Conservation (phyloP, 2,113 vertebrate species). For the Notechis scutatus region DNA sequence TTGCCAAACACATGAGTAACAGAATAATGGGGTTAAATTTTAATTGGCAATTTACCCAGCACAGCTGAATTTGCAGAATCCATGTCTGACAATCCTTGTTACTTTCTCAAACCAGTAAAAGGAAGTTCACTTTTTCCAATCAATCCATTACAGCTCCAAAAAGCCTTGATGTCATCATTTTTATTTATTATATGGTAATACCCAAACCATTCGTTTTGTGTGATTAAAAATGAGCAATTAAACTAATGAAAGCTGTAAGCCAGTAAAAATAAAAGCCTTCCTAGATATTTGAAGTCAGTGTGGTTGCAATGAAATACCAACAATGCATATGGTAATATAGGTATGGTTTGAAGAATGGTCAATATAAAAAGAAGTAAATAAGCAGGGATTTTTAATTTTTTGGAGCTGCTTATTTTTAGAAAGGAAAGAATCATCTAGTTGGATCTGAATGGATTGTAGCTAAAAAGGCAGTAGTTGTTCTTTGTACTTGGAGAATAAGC, state of each 20-base stretch:
- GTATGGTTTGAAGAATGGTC: not conserved
- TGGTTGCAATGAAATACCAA: not conserved
- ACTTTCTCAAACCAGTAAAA: not conserved
- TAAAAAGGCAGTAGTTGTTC: not conserved
- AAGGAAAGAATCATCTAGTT: not conserved
- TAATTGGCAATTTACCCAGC: no score
- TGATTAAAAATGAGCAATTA: not conserved
- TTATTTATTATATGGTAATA: not conserved
- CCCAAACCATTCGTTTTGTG: not conserved
- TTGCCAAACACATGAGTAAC: no score
- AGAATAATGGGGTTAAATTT: no score
- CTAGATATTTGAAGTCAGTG: not conserved
- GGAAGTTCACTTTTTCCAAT: not conserved
- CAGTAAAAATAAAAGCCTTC: not conserved
- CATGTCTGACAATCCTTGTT: not conserved
- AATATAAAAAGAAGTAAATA: not conserved
- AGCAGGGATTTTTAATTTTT: not conserved
- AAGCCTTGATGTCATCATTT: not conserved
- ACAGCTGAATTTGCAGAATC: no score
- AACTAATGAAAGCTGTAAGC: not conserved
- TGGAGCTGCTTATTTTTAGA: not conserved
- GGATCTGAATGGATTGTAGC: not conserved
- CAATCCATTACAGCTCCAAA: not conserved
- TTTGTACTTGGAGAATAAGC: not conserved
- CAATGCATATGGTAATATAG: not conserved